Base-by-base conservation (phyloP, 1,140 invertebrate species). In the Medauroidea extradentata region DNA sequence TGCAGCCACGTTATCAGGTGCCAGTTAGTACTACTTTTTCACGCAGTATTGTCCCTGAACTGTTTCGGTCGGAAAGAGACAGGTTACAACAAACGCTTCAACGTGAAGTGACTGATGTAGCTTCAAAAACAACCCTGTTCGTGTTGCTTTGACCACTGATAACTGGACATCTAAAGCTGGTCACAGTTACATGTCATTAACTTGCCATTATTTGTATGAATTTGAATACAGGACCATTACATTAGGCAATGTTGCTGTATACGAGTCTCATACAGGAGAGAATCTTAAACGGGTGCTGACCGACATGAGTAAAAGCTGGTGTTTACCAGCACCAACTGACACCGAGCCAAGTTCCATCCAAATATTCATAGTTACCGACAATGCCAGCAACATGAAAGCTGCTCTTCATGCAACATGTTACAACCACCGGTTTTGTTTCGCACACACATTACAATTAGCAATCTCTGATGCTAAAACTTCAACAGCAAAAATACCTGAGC, bases 141-240 rank as follows among this genome's bases (percentile, higher is more conserved):
- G 29, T 34, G 29, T 34, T 34, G 29, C 29, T 34, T 55, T 67
- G 9, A 68, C 65, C 11, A 62, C 63, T 53, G 65, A 68, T 59
- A 58, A 59, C 49, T 69, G 64, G 67, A 68, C 67, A 21, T 67
- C 53, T 14, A 54, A 41, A 19, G 52, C 64, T 0, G 61, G 62
- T 25, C 46, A 66, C 18, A 58, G 60, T 43, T 69, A 65, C 46
- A 67, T 63, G 38, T 61, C 61, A 43, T 29, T 67, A 56, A 70
- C 67, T 44, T 61, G 48, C 23, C 63, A 70, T 52, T 67, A 57
- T 53, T 48, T 69, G 1, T 50, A 60, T 49, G 39, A 63, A 53
- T 69, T 68, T 61, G 38, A 62, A 29, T 27, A 61, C 38, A 62
- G 49, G 48, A 55, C 23, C 43, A 53, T 50, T 63, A 61, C 57